These are phyloP conservation scores for Drosophila parthenogenetica DNA, from an alignment of 2,888 invertebrate genomes.

Conservation along the genomic window DNA sequence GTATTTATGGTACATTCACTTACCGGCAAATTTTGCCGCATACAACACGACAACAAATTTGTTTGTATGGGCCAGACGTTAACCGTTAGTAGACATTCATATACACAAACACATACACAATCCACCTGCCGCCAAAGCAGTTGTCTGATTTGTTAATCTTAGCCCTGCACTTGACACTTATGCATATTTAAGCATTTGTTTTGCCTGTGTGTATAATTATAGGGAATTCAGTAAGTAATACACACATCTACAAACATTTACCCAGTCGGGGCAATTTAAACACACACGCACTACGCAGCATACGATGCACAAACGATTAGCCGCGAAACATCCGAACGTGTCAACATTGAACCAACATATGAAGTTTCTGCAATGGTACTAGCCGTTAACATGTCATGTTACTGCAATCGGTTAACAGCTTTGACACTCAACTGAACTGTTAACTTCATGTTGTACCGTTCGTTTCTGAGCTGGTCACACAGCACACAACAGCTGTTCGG, in stretches of 20 bases:
- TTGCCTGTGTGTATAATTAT: background rate
- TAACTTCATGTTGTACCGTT: background rate
- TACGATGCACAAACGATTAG: slow-evolving; percentile 11
- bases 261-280: slow-evolving; percentile 22
- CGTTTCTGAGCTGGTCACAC: slow-evolving; percentile 21
- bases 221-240: slow-evolving; percentile 30
- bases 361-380: slow-evolving; percentile 18
- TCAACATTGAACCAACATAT: slow-evolving; percentile 50
- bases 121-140: slow-evolving; percentile 1
- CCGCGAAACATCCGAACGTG: slow-evolving; percentile 49
- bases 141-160: slow-evolving; percentile 8
- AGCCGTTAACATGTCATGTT: slow-evolving; percentile 4
- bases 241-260: slow-evolving; percentile 13
- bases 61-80: slow-evolving; percentile 17
- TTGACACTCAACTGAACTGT: slow-evolving; percentile 33
- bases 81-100: slow-evolving; percentile 3
- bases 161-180: slow-evolving; percentile 29
- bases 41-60: slow-evolving; percentile 31
- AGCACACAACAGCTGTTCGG: slow-evolving; percentile 24
- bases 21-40: slow-evolving; percentile 61
- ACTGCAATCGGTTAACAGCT: slow-evolving; percentile 18
- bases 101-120: background rate
- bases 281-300: slow-evolving; percentile 36
- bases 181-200: slow-evolving; percentile 28
- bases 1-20: slow-evolving; percentile 45